These are phyloP conservation scores for Drosophila jambulina DNA, from an alignment of 1,140 invertebrate genomes.

Conservation along the genomic window DNA sequence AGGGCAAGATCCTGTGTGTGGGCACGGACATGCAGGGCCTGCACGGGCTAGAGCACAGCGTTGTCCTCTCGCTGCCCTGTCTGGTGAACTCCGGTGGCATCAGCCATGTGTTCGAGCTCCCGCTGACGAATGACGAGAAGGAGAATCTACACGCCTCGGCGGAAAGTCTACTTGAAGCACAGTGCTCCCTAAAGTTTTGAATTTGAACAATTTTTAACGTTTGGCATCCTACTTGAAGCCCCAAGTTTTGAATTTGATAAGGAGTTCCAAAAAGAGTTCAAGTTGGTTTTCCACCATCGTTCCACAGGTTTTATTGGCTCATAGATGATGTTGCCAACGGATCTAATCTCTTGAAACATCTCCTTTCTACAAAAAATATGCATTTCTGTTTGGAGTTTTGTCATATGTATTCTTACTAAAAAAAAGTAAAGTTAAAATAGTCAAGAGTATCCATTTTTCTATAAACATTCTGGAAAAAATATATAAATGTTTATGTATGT, in stretches of 20 bases:
- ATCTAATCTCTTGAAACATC: not conserved
- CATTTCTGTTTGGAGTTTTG: not conserved
- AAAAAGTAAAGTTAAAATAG: not conserved
- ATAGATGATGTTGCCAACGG: not conserved
- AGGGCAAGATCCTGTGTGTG: slow-evolving; percentile 90
- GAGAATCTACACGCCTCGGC: slow-evolving; percentile 17
- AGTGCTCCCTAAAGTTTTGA: slow-evolving; percentile 26
- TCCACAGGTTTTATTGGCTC: too few species aligned
- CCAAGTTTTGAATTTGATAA: not conserved
- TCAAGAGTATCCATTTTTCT: not conserved
- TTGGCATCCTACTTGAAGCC: not conserved
- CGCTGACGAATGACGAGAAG: slow-evolving; percentile 16
- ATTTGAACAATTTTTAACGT: not conserved
- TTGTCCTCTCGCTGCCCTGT: slow-evolving; percentile 93
- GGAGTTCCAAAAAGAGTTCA: not conserved
- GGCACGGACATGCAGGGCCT: slow-evolving; percentile 91
- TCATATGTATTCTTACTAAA: not conserved
- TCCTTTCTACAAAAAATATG: not conserved
- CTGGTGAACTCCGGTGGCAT: slow-evolving; percentile 54
- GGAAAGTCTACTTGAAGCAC: slow-evolving; percentile 13
- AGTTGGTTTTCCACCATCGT: not conserved
- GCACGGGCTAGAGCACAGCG: slow-evolving; percentile 91
- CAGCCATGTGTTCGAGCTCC: slow-evolving; percentile 32
- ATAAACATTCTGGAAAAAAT: not conserved
- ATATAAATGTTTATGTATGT: not conserved